Percentiles rank a stretch among this genome's conserved stretches.
These are phyloP conservation scores for Planococcus citri DNA, from an alignment of 1,140 invertebrate genomes.

Conservation along the genomic window DNA sequence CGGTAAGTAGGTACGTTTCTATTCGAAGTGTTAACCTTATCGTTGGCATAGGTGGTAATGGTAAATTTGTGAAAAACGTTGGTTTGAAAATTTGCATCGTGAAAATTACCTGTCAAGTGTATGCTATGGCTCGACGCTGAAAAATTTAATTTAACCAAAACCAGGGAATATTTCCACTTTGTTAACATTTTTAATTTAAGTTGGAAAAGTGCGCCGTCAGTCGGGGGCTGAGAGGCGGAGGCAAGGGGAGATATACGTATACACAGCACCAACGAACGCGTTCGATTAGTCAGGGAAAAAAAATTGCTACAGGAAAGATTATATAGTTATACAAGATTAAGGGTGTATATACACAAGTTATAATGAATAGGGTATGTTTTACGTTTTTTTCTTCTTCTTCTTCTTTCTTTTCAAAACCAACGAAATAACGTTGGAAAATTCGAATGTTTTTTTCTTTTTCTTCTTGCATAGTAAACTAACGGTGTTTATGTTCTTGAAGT, in stretches of 20 bases:
- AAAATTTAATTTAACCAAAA: not conserved
- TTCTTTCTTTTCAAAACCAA: not conserved
- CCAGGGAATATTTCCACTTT: not conserved
- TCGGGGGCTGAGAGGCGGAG: too few species aligned
- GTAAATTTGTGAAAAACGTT: too few species aligned
- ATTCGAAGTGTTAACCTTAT: too few species aligned
- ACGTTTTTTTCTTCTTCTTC: not conserved
- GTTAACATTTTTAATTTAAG: conserved; percentile 4
- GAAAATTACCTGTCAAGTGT: not conserved
- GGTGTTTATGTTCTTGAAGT: conserved; percentile 19
- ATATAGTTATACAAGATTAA: not conserved
- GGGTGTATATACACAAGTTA: conserved; percentile 6
- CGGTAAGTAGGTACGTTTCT: too few species aligned
- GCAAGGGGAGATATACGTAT: too few species aligned
- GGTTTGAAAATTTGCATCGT: too few species aligned
- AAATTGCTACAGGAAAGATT: conserved; percentile 2
- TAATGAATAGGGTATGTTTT: conserved; percentile 1
- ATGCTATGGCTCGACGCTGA: too few species aligned
- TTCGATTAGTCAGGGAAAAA: conserved; percentile 3
- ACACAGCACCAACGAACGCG: too few species aligned
- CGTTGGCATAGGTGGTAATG: too few species aligned
- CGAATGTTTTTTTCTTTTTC: conserved; percentile 9
- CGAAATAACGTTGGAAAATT: conserved; percentile 1
- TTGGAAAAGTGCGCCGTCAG: not conserved
- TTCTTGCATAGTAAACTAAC: conserved; percentile 14